These are phyloP conservation scores for Cryptosula pallasiana DNA, from an alignment of 2,888 invertebrate species.

Conservation along the genomic window DNA sequence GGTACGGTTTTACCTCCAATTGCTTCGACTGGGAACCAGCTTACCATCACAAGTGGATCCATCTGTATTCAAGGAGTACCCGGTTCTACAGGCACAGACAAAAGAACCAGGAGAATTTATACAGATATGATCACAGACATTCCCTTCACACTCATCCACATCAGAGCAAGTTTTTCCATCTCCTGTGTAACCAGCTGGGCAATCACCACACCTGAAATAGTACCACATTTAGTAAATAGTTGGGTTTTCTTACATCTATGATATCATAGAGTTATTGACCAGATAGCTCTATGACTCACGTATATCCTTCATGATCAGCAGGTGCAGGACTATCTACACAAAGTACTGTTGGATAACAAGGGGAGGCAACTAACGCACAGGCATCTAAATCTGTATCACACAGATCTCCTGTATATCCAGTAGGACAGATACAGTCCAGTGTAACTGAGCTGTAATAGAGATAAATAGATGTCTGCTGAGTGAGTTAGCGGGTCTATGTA, in stretches of 20 bases:
- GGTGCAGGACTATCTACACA: constrained; percentile 14
- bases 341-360: constrained; percentile 17
- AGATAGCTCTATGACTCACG: neutral
- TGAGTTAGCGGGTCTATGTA: no score
- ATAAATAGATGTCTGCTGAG: no score
- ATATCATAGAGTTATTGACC: no score
- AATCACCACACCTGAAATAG: constrained; percentile 13
- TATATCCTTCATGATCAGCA: constrained; percentile 18
- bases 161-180: constrained; percentile 32
- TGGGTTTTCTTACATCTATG: no score
- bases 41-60: constrained; percentile 16
- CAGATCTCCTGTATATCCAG: constrained; percentile 5
- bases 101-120: constrained; percentile 27
- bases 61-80: neutral
- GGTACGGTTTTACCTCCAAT: no score
- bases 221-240: no score
- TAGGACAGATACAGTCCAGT: constrained; percentile 15
- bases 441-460: constrained; percentile 3
- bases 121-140: constrained; percentile 49
- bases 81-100: constrained; percentile 19
- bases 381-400: constrained; percentile 23
- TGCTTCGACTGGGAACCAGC: constrained; percentile 47
- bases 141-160: constrained; percentile 43
- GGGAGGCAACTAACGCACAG: constrained; percentile 10
- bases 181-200: constrained; percentile 22